Evolutionary conservation across 2,888 invertebrate species (phyloP), one percentile per base, ranked within the genome.

Genomic region (Molanna angustata): DNA sequence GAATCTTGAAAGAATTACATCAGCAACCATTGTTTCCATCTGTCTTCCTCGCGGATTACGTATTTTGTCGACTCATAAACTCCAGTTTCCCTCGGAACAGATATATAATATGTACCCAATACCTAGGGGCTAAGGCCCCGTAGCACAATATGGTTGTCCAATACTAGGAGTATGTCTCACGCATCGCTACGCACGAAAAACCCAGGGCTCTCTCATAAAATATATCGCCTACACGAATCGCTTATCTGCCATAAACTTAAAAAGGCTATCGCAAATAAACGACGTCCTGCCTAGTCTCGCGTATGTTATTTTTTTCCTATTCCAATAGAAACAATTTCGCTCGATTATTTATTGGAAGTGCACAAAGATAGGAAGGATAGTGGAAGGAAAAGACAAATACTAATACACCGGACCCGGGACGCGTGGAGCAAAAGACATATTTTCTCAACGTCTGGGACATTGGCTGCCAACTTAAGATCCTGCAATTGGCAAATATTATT

Each of bases 341-440:
- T 54, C 54, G 54, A 59, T 59, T 59, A 59, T 59, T 59, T 59
- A 59, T 59, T 49, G 59, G 54, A 42, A 50, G 56, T 56, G 56
- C 54, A 52, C 52, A 27, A 45, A 37, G 11, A 41, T 20, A 41
- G n/a, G 13, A 21, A n/a, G n/a, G 41, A 41, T 40, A 31, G 46
- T 21, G 32, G 37, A 49, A 42, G 49, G 49, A 46, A 50, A 58
- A 50, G 52, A 58, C 55, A 58, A 55, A 55, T 58, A 58, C 55
- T 55, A 55, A 54, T 55, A 52, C 54, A 21, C 27, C 45, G 47
- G 46, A 52, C 52, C n/a, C n/a, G n/a, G n/a, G 47, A 39, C 47
- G 47, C 47, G 42, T 37, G 27, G 42, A 49, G 56, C 52, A 49
- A 48, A 52, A 52, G 43, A 52, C 52, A 52, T 52, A 47, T 48